phyloP scores from a whole-genome alignment of 2,797 vertebrate genomes.

The Jordanella pulchra region DNA sequence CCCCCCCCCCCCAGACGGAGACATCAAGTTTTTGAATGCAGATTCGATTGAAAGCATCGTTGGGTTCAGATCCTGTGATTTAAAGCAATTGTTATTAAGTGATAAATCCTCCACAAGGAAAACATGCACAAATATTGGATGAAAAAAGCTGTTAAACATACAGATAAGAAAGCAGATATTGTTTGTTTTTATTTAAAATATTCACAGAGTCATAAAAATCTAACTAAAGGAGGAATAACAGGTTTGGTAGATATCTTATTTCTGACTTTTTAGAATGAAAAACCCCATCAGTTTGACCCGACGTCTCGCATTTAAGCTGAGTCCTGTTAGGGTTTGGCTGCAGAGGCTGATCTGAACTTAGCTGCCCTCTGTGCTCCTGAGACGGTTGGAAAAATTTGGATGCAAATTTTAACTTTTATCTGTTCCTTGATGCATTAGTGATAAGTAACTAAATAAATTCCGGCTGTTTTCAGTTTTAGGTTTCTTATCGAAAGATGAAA shows the following conservation, averaged over 20 bases:
- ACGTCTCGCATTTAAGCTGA: no score
- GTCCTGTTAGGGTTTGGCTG: no score
- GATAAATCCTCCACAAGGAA: no score
- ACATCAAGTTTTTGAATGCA: no score
- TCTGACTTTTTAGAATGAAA: no score
- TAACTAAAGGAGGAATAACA: no score
- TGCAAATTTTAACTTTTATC: neutral
- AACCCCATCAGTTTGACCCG: no score
- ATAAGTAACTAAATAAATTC: constrained; percentile 2
- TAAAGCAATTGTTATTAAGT: no score
- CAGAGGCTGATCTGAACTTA: no score
- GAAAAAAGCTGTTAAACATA: neutral
- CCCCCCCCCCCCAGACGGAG: no score
- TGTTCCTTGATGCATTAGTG: neutral
- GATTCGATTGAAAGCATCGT: neutral
- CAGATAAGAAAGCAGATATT: no score
- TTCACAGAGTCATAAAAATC: neutral
- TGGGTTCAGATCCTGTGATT: neutral
- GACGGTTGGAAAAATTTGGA: neutral
- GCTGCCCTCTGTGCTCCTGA: neutral
- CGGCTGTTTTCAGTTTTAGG: neutral
- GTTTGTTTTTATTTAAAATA: neutral
- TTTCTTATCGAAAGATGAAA: neutral
- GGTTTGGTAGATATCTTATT: no score
- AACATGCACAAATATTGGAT: neutral